These are phyloP conservation scores for Ageneiosus marmoratus DNA, from an alignment of 2,113 vertebrate species.

Conservation along the genomic window DNA sequence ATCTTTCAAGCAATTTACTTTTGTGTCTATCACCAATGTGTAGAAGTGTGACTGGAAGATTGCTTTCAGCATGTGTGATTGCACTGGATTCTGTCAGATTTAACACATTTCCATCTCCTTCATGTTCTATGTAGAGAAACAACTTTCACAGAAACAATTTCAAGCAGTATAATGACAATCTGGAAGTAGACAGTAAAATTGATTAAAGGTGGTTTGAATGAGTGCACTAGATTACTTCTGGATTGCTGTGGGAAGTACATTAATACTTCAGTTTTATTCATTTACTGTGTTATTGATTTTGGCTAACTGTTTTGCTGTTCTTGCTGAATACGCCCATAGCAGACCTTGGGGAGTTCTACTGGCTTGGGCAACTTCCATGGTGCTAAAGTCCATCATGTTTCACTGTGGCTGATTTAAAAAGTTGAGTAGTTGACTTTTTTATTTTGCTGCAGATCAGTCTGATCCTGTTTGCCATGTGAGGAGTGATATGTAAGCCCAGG, in stretches of 20 bases:
- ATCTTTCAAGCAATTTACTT: constrained; percentile 54
- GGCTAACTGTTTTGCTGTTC: constrained; percentile 26
- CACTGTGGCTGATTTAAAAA: constrained; percentile 50
- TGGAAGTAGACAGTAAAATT: constrained; percentile 14
- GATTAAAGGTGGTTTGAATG: constrained; percentile 18
- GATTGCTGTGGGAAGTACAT: constrained; percentile 23
- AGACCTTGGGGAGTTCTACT: constrained; percentile 11
- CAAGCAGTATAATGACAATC: neutral
- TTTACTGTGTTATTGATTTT: constrained; percentile 41
- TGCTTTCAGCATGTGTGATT: constrained; percentile 47
- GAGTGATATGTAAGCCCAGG: constrained; percentile 84
- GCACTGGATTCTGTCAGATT: constrained; percentile 28
- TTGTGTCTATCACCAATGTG: constrained; percentile 52
- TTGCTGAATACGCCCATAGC: constrained; percentile 8
- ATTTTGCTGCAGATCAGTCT: constrained; percentile 71
- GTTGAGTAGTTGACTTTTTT: constrained; percentile 59
- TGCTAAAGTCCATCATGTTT: constrained; percentile 3
- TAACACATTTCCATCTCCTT: constrained; percentile 45
- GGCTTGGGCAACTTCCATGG: constrained; percentile 2
- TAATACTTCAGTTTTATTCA: constrained; percentile 29
- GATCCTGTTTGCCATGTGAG: constrained; percentile 70
- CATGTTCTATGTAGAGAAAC: constrained; percentile 24
- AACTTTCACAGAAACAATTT: constrained; percentile 11
- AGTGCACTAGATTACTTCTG: constrained; percentile 21
- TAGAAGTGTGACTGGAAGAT: constrained; percentile 51